Evolutionary conservation across 2,113 vertebrate genomes (phyloP).

Genomic region (Rhombomys opimus): DNA sequence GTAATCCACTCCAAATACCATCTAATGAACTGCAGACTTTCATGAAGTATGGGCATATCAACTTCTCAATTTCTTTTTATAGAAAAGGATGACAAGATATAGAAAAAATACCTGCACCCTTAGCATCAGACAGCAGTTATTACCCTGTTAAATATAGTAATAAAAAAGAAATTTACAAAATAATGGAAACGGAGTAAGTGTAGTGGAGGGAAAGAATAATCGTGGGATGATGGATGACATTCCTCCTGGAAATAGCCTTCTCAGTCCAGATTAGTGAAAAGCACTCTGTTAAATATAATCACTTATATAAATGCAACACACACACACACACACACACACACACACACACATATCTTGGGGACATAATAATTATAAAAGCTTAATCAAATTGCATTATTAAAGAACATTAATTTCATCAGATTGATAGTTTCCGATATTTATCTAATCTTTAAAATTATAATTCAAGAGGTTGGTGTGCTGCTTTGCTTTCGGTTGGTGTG

Average conservation of each 20-base stretch:
- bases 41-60: background rate
- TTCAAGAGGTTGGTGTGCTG: background rate
- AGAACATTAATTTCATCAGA: background rate
- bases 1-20: background rate
- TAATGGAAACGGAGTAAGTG: background rate
- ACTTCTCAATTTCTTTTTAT: background rate
- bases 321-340: background rate
- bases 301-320: background rate
- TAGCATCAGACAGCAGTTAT: background rate
- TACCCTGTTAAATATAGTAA: background rate
- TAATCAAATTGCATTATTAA: background rate
- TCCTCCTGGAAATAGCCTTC: background rate
- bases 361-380: background rate
- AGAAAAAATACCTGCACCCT: background rate
- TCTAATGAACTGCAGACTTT: background rate
- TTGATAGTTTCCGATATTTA: constrained; percentile 1
- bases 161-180: background rate
- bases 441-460: background rate
- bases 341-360: background rate
- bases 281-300: background rate
- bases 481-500: background rate
- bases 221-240: background rate
- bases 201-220: background rate
- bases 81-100: background rate
- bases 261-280: background rate